A percentile compares a stretch with the other conserved stretches of the same genome.
phyloP scores from a whole-genome alignment of 1,140 invertebrate species.

The Brachionus rotundiformis region DNA sequence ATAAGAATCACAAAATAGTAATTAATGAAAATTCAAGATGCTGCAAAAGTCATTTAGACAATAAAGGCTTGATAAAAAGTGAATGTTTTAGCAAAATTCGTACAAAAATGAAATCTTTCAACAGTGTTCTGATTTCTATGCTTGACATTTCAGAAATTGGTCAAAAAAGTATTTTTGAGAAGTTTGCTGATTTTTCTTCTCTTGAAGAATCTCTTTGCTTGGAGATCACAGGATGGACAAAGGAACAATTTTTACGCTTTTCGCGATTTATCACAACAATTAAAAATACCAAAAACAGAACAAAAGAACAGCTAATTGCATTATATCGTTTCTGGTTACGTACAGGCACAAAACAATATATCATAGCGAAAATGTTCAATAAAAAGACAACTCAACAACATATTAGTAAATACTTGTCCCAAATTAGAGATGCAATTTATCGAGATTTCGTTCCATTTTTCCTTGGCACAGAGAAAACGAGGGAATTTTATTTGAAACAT shows the following conservation, averaged over 20 bases:
- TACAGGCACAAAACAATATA: not conserved
- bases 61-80: not conserved
- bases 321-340: not conserved
- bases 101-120: not conserved
- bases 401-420: not conserved
- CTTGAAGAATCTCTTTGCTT: not conserved
- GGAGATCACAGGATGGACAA: not conserved
- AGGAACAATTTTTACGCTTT: not conserved
- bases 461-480: not conserved
- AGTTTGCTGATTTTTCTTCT: not conserved
- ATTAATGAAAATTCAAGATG: not conserved
- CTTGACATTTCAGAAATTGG: not conserved
- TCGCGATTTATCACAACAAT: not conserved
- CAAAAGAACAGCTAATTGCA: not conserved
- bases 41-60: not conserved
- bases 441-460: not conserved
- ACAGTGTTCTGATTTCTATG: not conserved
- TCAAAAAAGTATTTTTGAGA: not conserved
- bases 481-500: constrained; percentile 8
- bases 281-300: not conserved
- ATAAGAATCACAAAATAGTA: not conserved
- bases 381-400: not conserved
- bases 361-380: not conserved
- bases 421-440: too few relatives aligned
- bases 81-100: not conserved